phyloP scores from a whole-genome alignment of 2,888 invertebrate species.

The Baronia brevicornis region DNA sequence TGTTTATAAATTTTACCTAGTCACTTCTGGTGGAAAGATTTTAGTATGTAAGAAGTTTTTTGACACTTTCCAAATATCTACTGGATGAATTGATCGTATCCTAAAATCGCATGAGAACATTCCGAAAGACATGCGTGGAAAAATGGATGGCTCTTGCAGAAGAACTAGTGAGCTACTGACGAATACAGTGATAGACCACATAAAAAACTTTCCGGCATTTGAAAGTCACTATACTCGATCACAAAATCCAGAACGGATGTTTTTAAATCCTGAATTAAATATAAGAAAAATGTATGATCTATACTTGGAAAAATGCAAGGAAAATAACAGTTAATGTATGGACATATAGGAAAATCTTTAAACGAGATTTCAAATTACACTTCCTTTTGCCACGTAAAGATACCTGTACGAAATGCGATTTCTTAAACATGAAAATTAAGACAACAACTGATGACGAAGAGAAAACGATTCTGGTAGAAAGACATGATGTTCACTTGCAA shows the following conservation, averaged over 20 bases:
- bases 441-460: conserved; percentile 1
- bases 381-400: conserved; percentile 4
- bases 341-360: too few relatives aligned
- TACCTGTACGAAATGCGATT: conserved; percentile 5
- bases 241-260: conserved; percentile 7
- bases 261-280: conserved; percentile 2
- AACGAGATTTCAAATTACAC: conserved; percentile 5
- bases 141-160: conserved; percentile 14
- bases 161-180: conserved; percentile 14
- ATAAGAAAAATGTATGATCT: conserved; percentile 5
- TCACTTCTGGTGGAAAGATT: conserved; percentile 13
- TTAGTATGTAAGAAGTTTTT: conserved; percentile 14
- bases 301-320: too few relatives aligned
- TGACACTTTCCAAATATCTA: conserved; percentile 13
- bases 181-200: conserved; percentile 13
- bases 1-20: conserved; percentile 11
- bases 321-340: conserved; percentile 3
- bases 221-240: conserved; percentile 4
- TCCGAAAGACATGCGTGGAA: conserved; percentile 14
- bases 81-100: conserved; percentile 15
- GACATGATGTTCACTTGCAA: conserved; percentile 4
- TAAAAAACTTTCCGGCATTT: conserved; percentile 6
- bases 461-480: conserved; percentile 2
- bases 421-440: conserved; percentile 4
- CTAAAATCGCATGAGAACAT: conserved; percentile 14